Percentiles rank a stretch among this genome's conserved stretches.
These are phyloP conservation scores for Liopterus haemorrhoidalis DNA, from an alignment of 2,888 invertebrate genomes.

Conservation along the genomic window DNA sequence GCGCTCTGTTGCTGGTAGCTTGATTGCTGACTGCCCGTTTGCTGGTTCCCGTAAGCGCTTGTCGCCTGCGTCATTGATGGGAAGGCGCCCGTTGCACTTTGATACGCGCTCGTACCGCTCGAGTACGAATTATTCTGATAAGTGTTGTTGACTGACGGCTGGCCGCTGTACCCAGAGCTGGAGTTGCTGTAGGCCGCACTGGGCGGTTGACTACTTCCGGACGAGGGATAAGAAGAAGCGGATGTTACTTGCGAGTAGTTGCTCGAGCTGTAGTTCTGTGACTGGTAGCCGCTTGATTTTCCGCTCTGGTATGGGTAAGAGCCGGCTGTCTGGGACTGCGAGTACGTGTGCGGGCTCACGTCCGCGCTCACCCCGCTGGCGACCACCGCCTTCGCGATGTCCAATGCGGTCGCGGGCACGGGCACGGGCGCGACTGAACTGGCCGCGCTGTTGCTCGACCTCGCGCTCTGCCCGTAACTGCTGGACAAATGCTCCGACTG, in stretches of 20 bases:
- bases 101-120: conserved; percentile 36
- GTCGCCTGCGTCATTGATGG: conserved; percentile 42
- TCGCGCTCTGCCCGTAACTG: conserved; percentile 42
- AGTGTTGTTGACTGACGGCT: conserved; percentile 36
- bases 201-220: conserved; percentile 40
- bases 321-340: conserved; percentile 20
- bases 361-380: conserved; percentile 21
- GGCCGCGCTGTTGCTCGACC: conserved; percentile 40
- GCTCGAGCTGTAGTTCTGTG: conserved; percentile 44
- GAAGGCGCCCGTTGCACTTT: conserved; percentile 37
- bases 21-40: conserved; percentile 35
- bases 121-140: conserved; percentile 44
- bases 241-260: conserved; percentile 47
- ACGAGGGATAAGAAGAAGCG: conserved; percentile 36
- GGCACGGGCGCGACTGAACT: conserved; percentile 28
- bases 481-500: conserved; percentile 42
- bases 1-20: conserved; percentile 42
- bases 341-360: conserved; percentile 21
- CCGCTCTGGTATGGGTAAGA: conserved; percentile 38
- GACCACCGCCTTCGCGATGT: conserved; percentile 28
- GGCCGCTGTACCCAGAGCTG: conserved; percentile 40
- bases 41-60: conserved; percentile 39
- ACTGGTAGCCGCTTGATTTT: conserved; percentile 44
- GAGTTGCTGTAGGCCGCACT: conserved; percentile 41
- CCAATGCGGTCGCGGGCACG: conserved; percentile 36